Evolutionary conservation across 2,113 vertebrate species (phyloP), one percentile per base, ranked within the genome.

Genomic region (Indicator maculatus): DNA sequence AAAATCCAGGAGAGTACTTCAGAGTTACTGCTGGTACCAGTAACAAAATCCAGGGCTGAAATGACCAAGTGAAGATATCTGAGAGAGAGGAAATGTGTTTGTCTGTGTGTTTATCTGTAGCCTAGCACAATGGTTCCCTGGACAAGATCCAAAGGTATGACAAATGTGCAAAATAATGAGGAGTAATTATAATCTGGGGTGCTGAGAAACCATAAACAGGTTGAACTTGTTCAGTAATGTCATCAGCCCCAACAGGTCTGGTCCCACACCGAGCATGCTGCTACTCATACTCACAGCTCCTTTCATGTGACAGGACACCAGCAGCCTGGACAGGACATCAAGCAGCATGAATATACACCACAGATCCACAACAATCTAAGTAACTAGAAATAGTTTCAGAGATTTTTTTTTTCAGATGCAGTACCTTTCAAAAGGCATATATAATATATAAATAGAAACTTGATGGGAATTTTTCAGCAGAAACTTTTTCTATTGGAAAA

Each of bases 61-160:
- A 67, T 1, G 21, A 64, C 71, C 72, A 39, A 18, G 56, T 44
- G 58, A 79, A 85, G 82, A 77, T 88, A 73, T 61, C 23, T 74
- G 3, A 2, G 59, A 55, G 45, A 65, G n/a, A 91, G 71, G 60
- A 89, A 91, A 91, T 36, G 55, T 52, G 55, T 59, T 86, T 63
- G 36, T 65, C 73, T 39, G 1, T 74, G 50, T 66, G 75, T 69
- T 91, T 90, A n/a, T 53, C 77, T 0, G 0, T 41, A 70, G 80
- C 83, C 59, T 20, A 80, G 70, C 55, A 63, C 47, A 88, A 72
- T 67, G 55, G 26, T 41, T 95, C 63, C 59, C 73, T 93, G 93
- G 80, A 81, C 66, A 86, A 95, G 91, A 81, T 61, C 90, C 94
- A 94, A 72, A 93, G 70, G 86, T 79, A 74, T 75, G 91, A 95